These are phyloP conservation scores for Rhimphoctona megacephalus DNA, from an alignment of 2,888 invertebrate genomes.

Conservation along the genomic window DNA sequence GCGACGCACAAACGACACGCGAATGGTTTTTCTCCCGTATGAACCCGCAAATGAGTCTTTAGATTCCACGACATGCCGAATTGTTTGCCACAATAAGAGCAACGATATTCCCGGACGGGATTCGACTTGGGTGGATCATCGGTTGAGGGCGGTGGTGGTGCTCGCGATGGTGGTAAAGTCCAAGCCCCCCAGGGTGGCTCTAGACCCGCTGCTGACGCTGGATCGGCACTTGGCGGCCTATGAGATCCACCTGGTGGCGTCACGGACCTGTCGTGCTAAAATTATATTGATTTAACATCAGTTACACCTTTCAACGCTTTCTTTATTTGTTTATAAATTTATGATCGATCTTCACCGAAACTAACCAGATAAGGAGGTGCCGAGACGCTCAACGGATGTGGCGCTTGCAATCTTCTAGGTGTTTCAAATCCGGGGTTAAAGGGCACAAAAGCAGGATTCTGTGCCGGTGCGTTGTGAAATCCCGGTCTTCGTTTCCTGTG, in stretches of 20 bases:
- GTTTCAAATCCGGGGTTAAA: conserved; percentile 86
- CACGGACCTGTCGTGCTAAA: conserved; percentile 82
- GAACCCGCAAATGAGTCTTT: conserved; percentile 94
- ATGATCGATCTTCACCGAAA: conserved; percentile 14
- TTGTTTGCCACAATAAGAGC: conserved; percentile 95
- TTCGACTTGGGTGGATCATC: conserved; percentile 87
- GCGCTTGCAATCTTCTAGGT: conserved; percentile 87
- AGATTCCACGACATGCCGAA: conserved; percentile 97
- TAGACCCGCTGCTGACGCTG: conserved; percentile 78
- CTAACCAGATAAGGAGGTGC: conserved; percentile 88
- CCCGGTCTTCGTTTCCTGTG: conserved; percentile 94
- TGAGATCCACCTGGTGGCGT: conserved; percentile 83
- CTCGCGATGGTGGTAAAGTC: conserved; percentile 86
- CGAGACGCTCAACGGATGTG: conserved; percentile 90
- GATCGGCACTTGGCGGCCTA: conserved; percentile 83
- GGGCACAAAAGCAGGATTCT: conserved; percentile 94
- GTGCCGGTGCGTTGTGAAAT: conserved; percentile 94
- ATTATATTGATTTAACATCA: neutral
- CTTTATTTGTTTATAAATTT: neutral
- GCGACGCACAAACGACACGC: conserved; percentile 95
- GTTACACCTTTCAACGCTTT: neutral
- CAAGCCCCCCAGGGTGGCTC: conserved; percentile 83
- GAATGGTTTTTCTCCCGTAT: conserved; percentile 95
- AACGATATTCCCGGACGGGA: conserved; percentile 94
- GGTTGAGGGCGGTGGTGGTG: conserved; percentile 87